Conservation (phyloP, 2,888 invertebrate species). For the Kuschelorhynchus macadamiae region DNA sequence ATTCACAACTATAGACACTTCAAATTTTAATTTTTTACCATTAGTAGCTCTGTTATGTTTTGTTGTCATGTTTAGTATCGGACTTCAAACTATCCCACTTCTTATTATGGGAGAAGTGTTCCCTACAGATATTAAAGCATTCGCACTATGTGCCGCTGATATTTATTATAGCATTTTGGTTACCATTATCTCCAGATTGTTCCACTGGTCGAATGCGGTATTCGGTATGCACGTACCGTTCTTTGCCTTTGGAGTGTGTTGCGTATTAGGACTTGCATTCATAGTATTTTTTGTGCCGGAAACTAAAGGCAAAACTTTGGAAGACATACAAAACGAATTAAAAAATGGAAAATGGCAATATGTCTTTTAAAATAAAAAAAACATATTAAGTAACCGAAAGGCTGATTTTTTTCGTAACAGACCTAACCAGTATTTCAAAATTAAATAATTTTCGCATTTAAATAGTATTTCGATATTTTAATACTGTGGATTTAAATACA, state of each 20-base stretch:
- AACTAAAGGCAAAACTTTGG: constrained; percentile 71
- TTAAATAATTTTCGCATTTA: too few relatives aligned
- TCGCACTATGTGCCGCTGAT: constrained; percentile 72
- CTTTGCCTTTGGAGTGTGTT: constrained; percentile 66
- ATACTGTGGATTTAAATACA: too few relatives aligned
- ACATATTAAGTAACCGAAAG: too few relatives aligned
- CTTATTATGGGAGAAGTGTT: constrained; percentile 72
- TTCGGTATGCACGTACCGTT: constrained; percentile 69
- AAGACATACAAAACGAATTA: constrained; percentile 68
- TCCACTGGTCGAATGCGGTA: constrained; percentile 65
- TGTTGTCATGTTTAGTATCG: constrained; percentile 70
- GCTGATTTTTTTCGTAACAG: neutral
- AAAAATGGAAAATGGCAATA: constrained; percentile 46
- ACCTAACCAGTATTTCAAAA: too few relatives aligned
- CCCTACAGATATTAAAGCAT: constrained; percentile 72
- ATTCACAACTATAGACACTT: constrained; percentile 62
- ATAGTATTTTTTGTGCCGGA: constrained; percentile 69
- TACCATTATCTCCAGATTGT: constrained; percentile 69
- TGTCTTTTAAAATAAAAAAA: neutral
- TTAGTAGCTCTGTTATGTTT: constrained; percentile 68
- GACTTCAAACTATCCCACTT: constrained; percentile 71
- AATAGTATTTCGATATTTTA: too few relatives aligned
- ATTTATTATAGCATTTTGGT: constrained; percentile 70
- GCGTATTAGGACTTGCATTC: constrained; percentile 65
- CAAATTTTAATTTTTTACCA: constrained; percentile 66